Conservation (phyloP, 1,140 invertebrate species). For the Heterodera carotae region DNA sequence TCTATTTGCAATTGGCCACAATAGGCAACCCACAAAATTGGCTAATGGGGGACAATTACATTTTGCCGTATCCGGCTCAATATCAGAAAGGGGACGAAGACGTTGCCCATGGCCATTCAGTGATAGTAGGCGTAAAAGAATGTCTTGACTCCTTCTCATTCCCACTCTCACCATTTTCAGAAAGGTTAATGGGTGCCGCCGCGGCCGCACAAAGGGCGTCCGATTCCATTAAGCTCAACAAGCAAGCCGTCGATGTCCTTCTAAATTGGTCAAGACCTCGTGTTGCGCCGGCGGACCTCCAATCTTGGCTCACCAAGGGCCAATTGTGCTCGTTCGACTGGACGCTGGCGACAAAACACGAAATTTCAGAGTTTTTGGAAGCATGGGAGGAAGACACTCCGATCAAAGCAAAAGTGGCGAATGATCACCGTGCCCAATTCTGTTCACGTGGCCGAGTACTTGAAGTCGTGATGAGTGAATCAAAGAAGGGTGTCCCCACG, state of each 20-base stretch:
- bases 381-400: not conserved
- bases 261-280: not conserved
- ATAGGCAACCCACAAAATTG: not conserved
- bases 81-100: not conserved
- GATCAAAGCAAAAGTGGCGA: not conserved
- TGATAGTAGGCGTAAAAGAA: not conserved
- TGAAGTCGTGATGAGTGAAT: not conserved
- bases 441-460: not conserved
- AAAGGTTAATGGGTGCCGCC: conserved; percentile 3
- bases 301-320: not conserved
- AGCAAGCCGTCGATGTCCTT: not conserved
- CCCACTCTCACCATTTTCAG: not conserved
- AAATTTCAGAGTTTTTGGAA: not conserved
- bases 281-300: not conserved
- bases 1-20: not conserved
- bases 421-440: not conserved
- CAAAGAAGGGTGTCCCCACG: not conserved
- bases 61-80: not conserved
- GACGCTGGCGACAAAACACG: not conserved
- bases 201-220: not conserved
- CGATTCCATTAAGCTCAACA: not conserved
- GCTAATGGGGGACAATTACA: not conserved
- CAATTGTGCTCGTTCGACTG: not conserved
- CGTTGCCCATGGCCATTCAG: not conserved
- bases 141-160: not conserved